Conservation (phyloP, 2,797 vertebrate species). For the Onychomys torridus region DNA sequence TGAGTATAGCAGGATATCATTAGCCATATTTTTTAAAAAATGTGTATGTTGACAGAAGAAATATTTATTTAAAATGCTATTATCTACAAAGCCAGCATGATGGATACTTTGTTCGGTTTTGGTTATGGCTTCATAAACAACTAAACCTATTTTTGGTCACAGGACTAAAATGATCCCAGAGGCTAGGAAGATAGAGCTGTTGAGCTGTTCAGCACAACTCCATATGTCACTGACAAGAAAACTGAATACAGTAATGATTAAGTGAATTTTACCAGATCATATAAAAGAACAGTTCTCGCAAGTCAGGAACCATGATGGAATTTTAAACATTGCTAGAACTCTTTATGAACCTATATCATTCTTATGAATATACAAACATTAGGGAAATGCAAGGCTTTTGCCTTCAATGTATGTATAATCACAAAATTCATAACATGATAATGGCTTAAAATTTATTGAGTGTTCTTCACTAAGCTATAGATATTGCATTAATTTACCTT, state of each 20-base stretch:
- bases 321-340: neutral
- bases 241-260: slow-evolving; percentile 6
- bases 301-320: neutral
- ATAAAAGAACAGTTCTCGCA: neutral
- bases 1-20: neutral
- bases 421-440: neutral
- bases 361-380: neutral
- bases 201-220: neutral
- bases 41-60: neutral
- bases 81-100: neutral
- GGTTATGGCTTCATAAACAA: neutral
- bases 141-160: neutral
- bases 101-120: slow-evolving; percentile 10
- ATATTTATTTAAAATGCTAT: neutral
- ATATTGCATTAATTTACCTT: neutral
- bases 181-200: neutral
- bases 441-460: neutral
- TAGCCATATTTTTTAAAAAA: neutral
- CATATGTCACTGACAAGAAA: neutral
- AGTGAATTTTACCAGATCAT: neutral
- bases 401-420: neutral
- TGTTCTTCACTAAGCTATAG: neutral
- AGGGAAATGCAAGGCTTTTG: neutral
- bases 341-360: neutral
- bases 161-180: neutral